Conservation (phyloP, 2,797 vertebrate genomes). For the Acridotheres tristis region DNA sequence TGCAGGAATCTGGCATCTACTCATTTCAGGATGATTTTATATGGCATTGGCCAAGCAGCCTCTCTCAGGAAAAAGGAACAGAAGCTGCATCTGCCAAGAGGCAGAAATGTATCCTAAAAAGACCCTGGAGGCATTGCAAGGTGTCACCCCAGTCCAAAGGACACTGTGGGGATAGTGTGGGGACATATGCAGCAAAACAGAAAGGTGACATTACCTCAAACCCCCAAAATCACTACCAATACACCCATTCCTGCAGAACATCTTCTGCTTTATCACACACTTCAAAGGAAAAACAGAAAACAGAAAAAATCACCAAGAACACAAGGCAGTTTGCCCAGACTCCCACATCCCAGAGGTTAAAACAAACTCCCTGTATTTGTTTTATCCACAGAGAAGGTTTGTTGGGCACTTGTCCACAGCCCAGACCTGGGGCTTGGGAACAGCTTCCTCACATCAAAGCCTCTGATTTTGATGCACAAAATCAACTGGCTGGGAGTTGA, state of each 20-base stretch:
- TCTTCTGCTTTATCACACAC: neutral
- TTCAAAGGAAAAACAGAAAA: neutral
- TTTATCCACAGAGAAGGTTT: neutral
- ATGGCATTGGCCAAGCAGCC: neutral
- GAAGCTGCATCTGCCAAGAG: neutral
- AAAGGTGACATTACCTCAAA: neutral
- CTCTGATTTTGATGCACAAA: neutral
- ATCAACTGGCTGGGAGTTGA: neutral
- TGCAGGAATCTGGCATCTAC: neutral
- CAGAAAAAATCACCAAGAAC: neutral
- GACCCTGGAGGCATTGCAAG: neutral
- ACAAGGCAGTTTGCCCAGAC: neutral
- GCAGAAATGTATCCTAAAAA: neutral
- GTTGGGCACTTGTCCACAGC: neutral
- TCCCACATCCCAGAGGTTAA: neutral
- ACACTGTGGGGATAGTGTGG: neutral
- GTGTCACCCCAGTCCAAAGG: neutral
- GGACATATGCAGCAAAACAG: fast-evolving
- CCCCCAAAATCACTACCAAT: neutral
- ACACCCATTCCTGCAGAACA: neutral
- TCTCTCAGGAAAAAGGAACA: neutral
- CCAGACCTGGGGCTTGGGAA: neutral
- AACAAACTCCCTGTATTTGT: neutral
- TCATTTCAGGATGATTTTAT: neutral
- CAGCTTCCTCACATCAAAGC: neutral